These are phyloP conservation scores for Gadus chalcogrammus DNA, from an alignment of 2,113 vertebrate species.

Conservation along the genomic window DNA sequence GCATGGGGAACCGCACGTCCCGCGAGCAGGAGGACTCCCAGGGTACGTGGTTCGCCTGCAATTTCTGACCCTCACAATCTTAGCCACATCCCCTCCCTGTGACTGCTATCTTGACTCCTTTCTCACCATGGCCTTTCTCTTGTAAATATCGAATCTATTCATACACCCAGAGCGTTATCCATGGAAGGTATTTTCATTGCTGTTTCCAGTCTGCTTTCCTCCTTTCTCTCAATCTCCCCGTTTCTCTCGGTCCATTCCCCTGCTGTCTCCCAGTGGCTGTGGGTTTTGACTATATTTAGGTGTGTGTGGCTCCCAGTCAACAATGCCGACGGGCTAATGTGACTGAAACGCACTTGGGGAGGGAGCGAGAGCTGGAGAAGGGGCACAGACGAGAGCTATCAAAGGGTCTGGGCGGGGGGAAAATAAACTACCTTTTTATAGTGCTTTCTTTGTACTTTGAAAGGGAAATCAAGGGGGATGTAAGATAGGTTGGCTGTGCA, in stretches of 20 bases:
- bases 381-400: constrained; percentile 10
- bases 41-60: constrained; percentile 58
- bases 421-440: no score
- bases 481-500: constrained; percentile 9
- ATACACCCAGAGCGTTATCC: constrained; percentile 26
- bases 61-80: neutral
- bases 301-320: constrained; percentile 68
- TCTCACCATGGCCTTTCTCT: constrained; percentile 26
- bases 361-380: constrained; percentile 27
- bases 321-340: constrained; percentile 77
- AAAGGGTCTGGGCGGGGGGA: no score
- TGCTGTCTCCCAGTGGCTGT: constrained; percentile 41
- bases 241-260: constrained; percentile 33
- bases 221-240: constrained; percentile 20
- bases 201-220: constrained; percentile 25
- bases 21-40: constrained; percentile 56
- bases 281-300: constrained; percentile 85
- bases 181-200: constrained; percentile 43
- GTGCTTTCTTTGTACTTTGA: no score
- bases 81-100: neutral
- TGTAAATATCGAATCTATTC: constrained; percentile 27
- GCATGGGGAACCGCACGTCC: constrained; percentile 73
- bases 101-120: constrained; percentile 2
- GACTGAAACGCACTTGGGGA: constrained; percentile 62
- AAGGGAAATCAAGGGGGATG: neutral